Evolutionary conservation across 1,140 invertebrate genomes (phyloP).

Genomic region (Callitettix versicolor): DNA sequence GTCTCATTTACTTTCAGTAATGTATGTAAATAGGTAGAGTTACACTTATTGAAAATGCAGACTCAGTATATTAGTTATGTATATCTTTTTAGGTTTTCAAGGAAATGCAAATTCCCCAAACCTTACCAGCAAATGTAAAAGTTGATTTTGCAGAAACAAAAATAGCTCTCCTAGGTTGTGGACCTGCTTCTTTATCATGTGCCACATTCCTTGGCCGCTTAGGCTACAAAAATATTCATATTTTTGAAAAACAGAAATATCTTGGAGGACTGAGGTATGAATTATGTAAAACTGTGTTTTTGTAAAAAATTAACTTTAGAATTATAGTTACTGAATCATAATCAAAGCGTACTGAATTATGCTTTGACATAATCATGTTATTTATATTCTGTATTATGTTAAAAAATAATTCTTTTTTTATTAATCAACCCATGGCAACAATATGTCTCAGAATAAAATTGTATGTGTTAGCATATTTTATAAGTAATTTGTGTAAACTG

Average conservation of each 20-base stretch:
- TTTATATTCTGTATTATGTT: background rate
- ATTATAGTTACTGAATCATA: background rate
- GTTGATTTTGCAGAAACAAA: slow-evolving; percentile 52
- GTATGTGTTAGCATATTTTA: too few relatives aligned
- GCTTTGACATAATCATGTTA: background rate
- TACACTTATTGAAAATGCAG: too few relatives aligned
- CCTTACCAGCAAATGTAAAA: slow-evolving; percentile 51
- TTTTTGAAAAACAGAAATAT: slow-evolving; percentile 84
- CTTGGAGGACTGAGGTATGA: slow-evolving; percentile 79
- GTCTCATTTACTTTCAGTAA: too few relatives aligned
- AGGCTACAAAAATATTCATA: slow-evolving; percentile 82
- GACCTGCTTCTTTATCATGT: slow-evolving; percentile 93
- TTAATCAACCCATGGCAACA: too few relatives aligned
- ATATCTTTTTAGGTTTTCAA: slow-evolving; percentile 63
- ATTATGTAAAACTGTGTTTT: too few relatives aligned
- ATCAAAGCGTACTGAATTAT: background rate
- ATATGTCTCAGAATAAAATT: too few relatives aligned
- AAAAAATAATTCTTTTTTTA: too few relatives aligned
- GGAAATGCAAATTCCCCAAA: slow-evolving; percentile 84
- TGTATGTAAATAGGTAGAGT: too few relatives aligned
- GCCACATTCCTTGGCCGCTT: slow-evolving; percentile 88
- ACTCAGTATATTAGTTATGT: too few relatives aligned
- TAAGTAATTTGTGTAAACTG: too few relatives aligned
- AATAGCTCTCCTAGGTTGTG: slow-evolving; percentile 87
- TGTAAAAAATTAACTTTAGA: too few relatives aligned